A percentile compares a stretch with the other conserved stretches of the same genome.
These are phyloP conservation scores for Drosophila barbarae DNA, from an alignment of 2,888 invertebrate species.

Conservation along the genomic window DNA sequence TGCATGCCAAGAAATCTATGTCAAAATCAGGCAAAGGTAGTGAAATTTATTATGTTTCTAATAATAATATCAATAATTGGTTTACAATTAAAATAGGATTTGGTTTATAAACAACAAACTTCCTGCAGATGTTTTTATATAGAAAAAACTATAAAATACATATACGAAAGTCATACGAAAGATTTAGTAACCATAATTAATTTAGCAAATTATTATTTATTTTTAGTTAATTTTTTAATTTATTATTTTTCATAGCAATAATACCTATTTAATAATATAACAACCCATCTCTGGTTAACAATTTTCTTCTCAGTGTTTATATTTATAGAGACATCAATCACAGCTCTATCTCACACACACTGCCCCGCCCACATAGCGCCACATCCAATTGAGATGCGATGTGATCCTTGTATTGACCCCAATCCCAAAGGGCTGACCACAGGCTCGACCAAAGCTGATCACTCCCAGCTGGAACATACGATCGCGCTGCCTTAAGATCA, in stretches of 20 bases:
- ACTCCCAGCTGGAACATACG: slow-evolving; percentile 81
- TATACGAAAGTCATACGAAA: too few relatives aligned
- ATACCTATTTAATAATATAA: not conserved
- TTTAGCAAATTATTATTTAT: not conserved
- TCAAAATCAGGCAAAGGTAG: not conserved
- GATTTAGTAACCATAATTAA: not conserved
- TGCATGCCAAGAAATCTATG: slow-evolving; percentile 1
- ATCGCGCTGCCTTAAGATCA: slow-evolving; percentile 78
- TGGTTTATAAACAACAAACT: too few relatives aligned
- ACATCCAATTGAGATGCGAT: slow-evolving; percentile 82
- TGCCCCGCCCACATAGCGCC: slow-evolving; percentile 65
- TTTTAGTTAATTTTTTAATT: not conserved
- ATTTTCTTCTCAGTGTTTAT: not conserved
- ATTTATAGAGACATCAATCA: slow-evolving; percentile 8
- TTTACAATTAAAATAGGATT: too few relatives aligned
- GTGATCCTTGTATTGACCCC: slow-evolving; percentile 82
- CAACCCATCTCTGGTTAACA: not conserved
- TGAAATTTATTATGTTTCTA: not conserved
- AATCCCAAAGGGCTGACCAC: slow-evolving; percentile 79
- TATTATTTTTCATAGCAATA: not conserved
- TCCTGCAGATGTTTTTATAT: too few relatives aligned
- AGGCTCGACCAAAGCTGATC: slow-evolving; percentile 81
- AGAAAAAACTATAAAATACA: not conserved
- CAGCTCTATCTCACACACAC: slow-evolving; percentile 55
- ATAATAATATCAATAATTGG: not conserved